These are phyloP conservation scores for Gonatopus flavifemur DNA, from an alignment of 1,140 invertebrate genomes.

Conservation along the genomic window DNA sequence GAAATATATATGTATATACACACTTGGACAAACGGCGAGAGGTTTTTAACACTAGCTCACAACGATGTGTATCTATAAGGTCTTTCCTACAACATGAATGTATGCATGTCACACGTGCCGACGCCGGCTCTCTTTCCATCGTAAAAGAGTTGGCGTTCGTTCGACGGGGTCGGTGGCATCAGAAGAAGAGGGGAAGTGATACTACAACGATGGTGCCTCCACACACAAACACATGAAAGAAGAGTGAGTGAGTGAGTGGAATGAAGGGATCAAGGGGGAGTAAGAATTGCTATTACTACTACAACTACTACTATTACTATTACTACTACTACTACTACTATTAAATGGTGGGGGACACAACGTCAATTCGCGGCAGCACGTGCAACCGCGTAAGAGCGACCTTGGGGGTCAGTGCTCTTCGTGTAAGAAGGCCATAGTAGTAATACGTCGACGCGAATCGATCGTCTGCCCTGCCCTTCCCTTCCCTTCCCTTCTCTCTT, in stretches of 20 bases:
- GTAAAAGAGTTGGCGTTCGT: not conserved
- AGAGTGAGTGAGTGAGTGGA: not conserved
- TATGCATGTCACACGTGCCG: not conserved
- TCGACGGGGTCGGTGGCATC: not conserved
- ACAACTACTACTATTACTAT: too few relatives aligned
- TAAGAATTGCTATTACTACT: too few relatives aligned
- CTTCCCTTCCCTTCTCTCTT: too few relatives aligned
- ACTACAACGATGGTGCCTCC: not conserved
- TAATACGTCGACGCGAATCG: constrained; percentile 35
- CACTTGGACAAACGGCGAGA: not conserved
- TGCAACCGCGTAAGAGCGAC: constrained; percentile 51
- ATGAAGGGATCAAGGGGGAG: not conserved
- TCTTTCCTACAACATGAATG: too few relatives aligned
- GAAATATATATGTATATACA: not conserved
- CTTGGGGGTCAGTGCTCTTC: constrained; percentile 43
- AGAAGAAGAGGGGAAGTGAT: not conserved
- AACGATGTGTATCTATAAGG: too few relatives aligned
- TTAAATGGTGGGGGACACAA: constrained; percentile 28
- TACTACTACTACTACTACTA: too few relatives aligned
- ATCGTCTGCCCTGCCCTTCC: constrained; percentile 21
- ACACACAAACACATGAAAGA: not conserved
- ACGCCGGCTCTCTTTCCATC: not conserved
- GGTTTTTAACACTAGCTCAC: not conserved
- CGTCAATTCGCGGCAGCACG: constrained; percentile 45
- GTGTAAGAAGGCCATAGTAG: constrained; percentile 39